Conservation (phyloP, 2,888 invertebrate genomes). For the Parnassius smintheus region DNA sequence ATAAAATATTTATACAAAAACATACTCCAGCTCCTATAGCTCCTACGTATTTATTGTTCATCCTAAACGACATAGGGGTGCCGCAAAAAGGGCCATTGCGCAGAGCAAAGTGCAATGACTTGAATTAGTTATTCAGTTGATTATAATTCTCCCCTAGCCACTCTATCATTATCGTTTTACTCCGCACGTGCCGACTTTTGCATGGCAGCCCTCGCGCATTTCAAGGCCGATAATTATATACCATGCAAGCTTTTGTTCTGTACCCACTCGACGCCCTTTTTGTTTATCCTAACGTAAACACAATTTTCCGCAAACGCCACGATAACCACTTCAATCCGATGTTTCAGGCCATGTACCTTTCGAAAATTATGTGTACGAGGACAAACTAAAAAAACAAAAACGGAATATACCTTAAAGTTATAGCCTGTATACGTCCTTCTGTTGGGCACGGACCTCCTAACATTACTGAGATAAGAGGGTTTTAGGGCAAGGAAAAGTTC, state of each 20-base stretch:
- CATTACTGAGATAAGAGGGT: too few species aligned
- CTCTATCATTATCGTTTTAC: constrained; percentile 78
- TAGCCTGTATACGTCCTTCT: too few species aligned
- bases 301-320: constrained; percentile 37
- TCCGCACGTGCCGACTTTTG: constrained; percentile 70
- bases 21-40: constrained; percentile 44
- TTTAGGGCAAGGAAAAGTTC: too few species aligned
- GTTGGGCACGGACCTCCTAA: too few species aligned
- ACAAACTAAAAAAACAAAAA: background rate
- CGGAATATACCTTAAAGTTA: background rate
- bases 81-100: constrained; percentile 67
- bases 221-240: constrained; percentile 75
- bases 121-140: constrained; percentile 80
- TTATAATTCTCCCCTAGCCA: constrained; percentile 72
- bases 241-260: constrained; percentile 54
- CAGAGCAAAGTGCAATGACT: constrained; percentile 69
- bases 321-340: constrained; percentile 29
- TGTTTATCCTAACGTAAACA: constrained; percentile 41
- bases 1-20: constrained; percentile 60
- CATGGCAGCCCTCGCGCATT: constrained; percentile 58
- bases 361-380: background rate
- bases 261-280: constrained; percentile 38
- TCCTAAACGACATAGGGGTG: constrained; percentile 46
- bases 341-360: constrained; percentile 20
- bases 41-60: constrained; percentile 30